Percentiles rank a stretch among this genome's conserved stretches.
Conservation (phyloP, 2,888 invertebrate genomes). For the Sminthurides aquaticus region DNA sequence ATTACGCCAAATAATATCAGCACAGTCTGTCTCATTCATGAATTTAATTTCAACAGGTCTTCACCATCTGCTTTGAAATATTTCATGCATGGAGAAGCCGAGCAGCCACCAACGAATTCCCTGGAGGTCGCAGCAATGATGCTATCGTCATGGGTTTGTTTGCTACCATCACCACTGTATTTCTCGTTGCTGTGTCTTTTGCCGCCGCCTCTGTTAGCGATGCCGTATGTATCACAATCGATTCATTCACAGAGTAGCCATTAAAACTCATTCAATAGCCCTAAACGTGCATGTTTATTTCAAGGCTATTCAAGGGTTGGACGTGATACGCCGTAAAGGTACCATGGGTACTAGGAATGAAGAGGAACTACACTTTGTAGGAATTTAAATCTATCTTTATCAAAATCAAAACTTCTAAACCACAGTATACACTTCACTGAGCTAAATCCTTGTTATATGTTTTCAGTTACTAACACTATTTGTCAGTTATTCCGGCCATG, state of each 20-base stretch:
- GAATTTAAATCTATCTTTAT: too few relatives aligned
- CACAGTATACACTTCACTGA: too few relatives aligned
- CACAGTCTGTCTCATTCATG: neutral
- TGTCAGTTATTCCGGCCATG: neutral
- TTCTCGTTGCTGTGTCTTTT: conserved; percentile 18
- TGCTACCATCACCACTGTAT: conserved; percentile 23
- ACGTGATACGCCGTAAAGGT: conserved; percentile 31
- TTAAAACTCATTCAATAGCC: too few relatives aligned
- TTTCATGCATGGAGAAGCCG: conserved; percentile 29
- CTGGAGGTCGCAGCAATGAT: conserved; percentile 25
- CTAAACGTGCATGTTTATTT: neutral
- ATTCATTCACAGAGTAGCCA: too few relatives aligned
- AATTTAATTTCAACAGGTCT: too few relatives aligned
- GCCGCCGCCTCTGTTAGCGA: conserved; percentile 26
- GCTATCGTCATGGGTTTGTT: conserved; percentile 21
- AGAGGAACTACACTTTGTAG: neutral
- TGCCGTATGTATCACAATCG: too few relatives aligned
- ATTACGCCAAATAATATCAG: neutral
- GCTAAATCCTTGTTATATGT: too few relatives aligned
- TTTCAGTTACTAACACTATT: neutral
- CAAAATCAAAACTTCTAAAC: too few relatives aligned
- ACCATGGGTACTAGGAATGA: conserved; percentile 28
- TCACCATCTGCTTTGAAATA: conserved; percentile 36
- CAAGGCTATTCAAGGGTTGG: conserved; percentile 30
- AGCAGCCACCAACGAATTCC: conserved; percentile 13